phyloP scores from a whole-genome alignment of 1,140 invertebrate genomes.

The Copidosoma floridanum region DNA sequence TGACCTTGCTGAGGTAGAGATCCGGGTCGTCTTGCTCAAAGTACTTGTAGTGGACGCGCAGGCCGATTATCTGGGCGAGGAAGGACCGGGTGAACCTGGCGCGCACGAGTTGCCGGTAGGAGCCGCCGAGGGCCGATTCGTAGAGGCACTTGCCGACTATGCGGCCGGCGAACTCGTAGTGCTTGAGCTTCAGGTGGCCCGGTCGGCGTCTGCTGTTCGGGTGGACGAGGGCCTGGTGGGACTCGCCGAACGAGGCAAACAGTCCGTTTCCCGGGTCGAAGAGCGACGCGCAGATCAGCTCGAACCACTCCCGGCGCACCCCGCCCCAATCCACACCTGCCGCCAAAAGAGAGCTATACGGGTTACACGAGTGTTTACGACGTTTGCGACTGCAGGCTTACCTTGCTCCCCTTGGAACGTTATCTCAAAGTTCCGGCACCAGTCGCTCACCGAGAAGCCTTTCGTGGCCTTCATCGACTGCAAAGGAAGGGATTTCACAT shows the following conservation, averaged over 20 bases:
- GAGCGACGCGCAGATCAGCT: constrained; percentile 79
- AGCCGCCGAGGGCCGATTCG: constrained; percentile 84
- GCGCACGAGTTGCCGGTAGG: constrained; percentile 84
- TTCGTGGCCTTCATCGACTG: constrained; percentile 83
- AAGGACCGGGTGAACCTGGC: constrained; percentile 91
- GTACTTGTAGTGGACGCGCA: constrained; percentile 92
- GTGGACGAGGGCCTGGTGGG: constrained; percentile 83
- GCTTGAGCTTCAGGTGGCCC: constrained; percentile 75
- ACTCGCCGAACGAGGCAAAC: constrained; percentile 83
- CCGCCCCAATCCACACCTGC: constrained; percentile 91
- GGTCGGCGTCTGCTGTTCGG: constrained; percentile 78
- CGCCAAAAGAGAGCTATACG: constrained; percentile 37
- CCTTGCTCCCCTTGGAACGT: constrained; percentile 89
- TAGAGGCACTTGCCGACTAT: constrained; percentile 93
- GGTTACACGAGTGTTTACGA: too few relatives aligned
- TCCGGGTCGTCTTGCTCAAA: constrained; percentile 96
- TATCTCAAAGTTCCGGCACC: constrained; percentile 92
- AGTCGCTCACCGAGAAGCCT: constrained; percentile 76
- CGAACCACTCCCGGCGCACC: constrained; percentile 90
- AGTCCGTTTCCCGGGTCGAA: constrained; percentile 83
- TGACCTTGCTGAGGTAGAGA: constrained; percentile 86
- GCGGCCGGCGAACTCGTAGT: constrained; percentile 92
- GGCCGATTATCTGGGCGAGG: constrained; percentile 88
- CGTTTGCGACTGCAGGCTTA: too few relatives aligned
- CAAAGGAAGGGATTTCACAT: constrained; percentile 28